A percentile compares a stretch with the other conserved stretches of the same genome.
These are phyloP conservation scores for Parnassius smintheus DNA, from an alignment of 2,888 invertebrate genomes.

Conservation along the genomic window DNA sequence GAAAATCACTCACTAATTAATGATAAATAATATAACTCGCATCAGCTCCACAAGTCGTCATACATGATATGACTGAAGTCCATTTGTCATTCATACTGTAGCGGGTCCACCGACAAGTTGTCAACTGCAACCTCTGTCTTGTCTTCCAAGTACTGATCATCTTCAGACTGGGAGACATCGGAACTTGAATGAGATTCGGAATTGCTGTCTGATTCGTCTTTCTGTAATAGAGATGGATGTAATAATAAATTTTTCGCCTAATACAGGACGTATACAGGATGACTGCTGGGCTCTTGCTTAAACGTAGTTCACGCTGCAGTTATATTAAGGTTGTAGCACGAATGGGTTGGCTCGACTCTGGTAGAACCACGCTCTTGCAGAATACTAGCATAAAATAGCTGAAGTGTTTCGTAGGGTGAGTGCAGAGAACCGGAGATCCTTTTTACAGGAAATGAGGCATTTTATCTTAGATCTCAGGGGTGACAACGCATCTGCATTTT, in stretches of 20 bases:
- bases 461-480: too few relatives aligned
- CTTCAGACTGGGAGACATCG: conserved; percentile 32
- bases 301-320: neutral
- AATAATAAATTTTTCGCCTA: neutral
- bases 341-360: too few relatives aligned
- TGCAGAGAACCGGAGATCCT: too few relatives aligned
- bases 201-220: conserved; percentile 44
- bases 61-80: conserved; percentile 30
- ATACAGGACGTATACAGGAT: too few relatives aligned
- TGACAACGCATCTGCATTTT: too few relatives aligned
- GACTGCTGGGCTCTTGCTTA: neutral
- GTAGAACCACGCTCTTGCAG: neutral
- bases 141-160: conserved; percentile 28
- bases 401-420: too few relatives aligned
- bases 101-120: conserved; percentile 12
- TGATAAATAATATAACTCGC: neutral
- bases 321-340: too few relatives aligned
- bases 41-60: conserved; percentile 28
- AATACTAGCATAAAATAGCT: too few relatives aligned
- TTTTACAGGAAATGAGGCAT: too few relatives aligned
- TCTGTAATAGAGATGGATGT: conserved; percentile 36
- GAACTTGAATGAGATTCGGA: conserved; percentile 40
- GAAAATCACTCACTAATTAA: neutral
- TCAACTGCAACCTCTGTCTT: conserved; percentile 23
- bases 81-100: conserved; percentile 38